Evolutionary conservation across 2,888 invertebrate genomes (phyloP), one percentile per base, ranked within the genome.

Genomic region (Liposcelis brunnea): DNA sequence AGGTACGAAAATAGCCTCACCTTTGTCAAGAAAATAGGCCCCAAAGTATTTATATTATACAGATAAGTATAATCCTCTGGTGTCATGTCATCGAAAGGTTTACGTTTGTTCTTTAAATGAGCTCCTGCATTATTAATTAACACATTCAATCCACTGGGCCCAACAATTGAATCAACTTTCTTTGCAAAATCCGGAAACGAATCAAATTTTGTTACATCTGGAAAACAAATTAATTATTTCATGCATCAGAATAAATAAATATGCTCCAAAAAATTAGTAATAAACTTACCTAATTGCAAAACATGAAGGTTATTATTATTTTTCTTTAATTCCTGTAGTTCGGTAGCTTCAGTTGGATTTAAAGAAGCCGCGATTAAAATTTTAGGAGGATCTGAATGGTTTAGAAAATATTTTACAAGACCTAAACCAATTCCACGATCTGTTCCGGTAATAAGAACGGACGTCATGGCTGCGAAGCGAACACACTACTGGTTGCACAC

Each of bases 401-500:
- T 21, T 6, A 40, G 6, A 15, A 40, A 18, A 19, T 40, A 19
- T 18, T 21, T 16, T 6, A 40, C 18, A 19, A 40, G 7, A 14
- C 6, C 40, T 18, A 40, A 19, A 12, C 40, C 40, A 18, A 40
- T 16, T 19, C 40, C 40, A 6, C 40, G 15, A 21, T 40, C 16
- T 21, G 40, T 8, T 6, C 40, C 40, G 21, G 40, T 40, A 6
- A 40, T 18, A 16, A 40, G 40, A 5, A 40, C 19, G 12, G 40
- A 40, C 40, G 7, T 14, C 7, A 40, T 40, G 35, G 26, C 26
- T 26, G 4, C 26, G 26, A n/a, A n/a, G n/a, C n/a, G n/a, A n/a
- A n/a, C n/a, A n/a, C n/a, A n/a, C 8, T 26, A 26, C 26, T 26
- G 26, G 26, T n/a, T n/a, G n/a, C n/a, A n/a, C n/a, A n/a, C n/a